These are phyloP conservation scores for Ruditapes philippinarum DNA, from an alignment of 1,140 invertebrate species.

Conservation along the genomic window DNA sequence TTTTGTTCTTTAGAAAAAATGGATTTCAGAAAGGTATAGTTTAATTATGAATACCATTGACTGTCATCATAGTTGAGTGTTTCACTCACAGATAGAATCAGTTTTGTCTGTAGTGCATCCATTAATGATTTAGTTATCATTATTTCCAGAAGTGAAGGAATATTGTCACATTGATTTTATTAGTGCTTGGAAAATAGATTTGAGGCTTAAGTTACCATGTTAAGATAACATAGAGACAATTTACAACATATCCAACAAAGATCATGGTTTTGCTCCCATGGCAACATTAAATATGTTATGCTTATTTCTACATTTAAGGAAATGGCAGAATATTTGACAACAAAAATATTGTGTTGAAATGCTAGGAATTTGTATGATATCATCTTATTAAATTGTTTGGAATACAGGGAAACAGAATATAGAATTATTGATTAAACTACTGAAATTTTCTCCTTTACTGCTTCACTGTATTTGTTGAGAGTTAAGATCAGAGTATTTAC, in stretches of 20 bases:
- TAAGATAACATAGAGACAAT: not conserved
- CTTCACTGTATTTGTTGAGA: not conserved
- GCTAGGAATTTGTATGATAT: not conserved
- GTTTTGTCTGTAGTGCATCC: too few species aligned
- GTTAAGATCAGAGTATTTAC: not conserved
- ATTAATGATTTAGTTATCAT: too few species aligned
- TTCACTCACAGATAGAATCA: too few species aligned
- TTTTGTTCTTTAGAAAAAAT: too few species aligned
- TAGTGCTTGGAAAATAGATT: not conserved
- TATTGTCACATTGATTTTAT: not conserved
- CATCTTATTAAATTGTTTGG: not conserved
- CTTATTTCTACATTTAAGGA: not conserved
- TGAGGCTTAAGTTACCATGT: not conserved
- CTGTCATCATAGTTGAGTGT: too few species aligned
- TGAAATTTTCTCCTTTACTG: not conserved
- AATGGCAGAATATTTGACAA: not conserved
- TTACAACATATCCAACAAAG: too few species aligned
- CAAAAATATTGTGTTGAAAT: not conserved
- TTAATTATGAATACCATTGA: too few species aligned
- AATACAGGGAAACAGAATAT: not conserved
- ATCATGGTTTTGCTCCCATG: not conserved
- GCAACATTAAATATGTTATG: not conserved
- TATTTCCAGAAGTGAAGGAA: not conserved
- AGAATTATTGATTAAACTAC: constrained; percentile 10
- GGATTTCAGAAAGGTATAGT: too few species aligned